phyloP scores from a whole-genome alignment of 2,797 vertebrate species.

The Sitta carolinensis region DNA sequence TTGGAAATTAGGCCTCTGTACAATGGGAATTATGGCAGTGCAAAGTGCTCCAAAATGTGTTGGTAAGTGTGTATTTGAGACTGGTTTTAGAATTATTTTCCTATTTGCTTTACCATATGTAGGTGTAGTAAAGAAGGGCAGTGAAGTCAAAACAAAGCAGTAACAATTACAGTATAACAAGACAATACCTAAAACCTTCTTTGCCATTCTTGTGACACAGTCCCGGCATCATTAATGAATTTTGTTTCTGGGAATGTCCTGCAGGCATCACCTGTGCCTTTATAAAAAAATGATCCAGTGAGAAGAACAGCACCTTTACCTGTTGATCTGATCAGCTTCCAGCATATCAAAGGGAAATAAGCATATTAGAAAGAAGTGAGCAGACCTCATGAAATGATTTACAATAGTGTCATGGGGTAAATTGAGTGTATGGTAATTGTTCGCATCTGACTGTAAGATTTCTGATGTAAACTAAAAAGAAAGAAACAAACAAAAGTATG shows the following conservation, averaged over 20 bases:
- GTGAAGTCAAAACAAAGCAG: not conserved
- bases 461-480: conserved; percentile 2
- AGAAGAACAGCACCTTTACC: not conserved
- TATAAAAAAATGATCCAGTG: not conserved
- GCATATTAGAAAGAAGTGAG: not conserved
- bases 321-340: not conserved
- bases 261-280: conserved; percentile 14
- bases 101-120: not conserved
- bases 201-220: not conserved
- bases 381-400: not conserved
- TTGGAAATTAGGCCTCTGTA: not conserved
- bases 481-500: not conserved
- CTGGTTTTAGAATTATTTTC: not conserved
- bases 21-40: not conserved
- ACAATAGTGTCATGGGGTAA: not conserved
- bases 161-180: not conserved
- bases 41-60: not conserved
- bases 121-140: not conserved
- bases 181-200: not conserved
- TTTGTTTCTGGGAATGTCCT: conserved; percentile 26
- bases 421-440: not conserved
- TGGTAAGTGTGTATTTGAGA: not conserved
- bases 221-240: conserved; percentile 1
- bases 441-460: conserved; percentile 1
- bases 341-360: conserved; percentile 3